Percentiles rank a stretch among this genome's conserved stretches.
These are phyloP conservation scores for Noctua janthe DNA, from an alignment of 2,888 invertebrate genomes.

Conservation along the genomic window DNA sequence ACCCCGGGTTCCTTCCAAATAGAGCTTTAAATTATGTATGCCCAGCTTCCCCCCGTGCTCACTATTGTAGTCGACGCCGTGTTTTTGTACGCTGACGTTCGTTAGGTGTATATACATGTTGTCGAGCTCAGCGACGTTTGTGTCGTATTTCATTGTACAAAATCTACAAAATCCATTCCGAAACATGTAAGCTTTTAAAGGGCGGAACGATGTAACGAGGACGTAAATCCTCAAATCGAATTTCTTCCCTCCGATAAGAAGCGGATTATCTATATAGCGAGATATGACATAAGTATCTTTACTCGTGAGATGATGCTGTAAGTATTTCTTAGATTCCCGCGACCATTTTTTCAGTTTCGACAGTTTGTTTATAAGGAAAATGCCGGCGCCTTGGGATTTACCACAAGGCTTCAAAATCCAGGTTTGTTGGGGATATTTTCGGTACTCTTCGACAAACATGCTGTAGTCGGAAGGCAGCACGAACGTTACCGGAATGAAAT, in stretches of 20 bases:
- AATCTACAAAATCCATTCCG: constrained; percentile 98
- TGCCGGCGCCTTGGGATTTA: constrained; percentile 97
- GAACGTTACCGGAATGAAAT: constrained; percentile 98
- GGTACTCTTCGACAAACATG: constrained; percentile 98
- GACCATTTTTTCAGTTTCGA: constrained; percentile 98
- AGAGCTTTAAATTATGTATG: constrained; percentile 96
- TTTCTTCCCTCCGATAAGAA: constrained; percentile 98
- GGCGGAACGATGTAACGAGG: constrained; percentile 97
- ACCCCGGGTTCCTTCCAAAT: constrained; percentile 97
- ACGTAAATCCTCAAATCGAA: constrained; percentile 98
- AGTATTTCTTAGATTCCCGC: constrained; percentile 95
- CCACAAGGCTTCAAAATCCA: constrained; percentile 99
- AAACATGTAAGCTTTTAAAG: constrained; percentile 97
- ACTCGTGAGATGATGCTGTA: constrained; percentile 93
- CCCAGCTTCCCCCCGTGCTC: constrained; percentile 98
- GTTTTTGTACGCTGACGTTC: constrained; percentile 98
- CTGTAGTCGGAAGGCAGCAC: constrained; percentile 98
- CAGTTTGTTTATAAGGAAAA: constrained; percentile 97
- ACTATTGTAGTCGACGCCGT: constrained; percentile 97
- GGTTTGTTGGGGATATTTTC: constrained; percentile 97
- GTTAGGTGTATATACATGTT: constrained; percentile 98
- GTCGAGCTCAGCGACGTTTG: constrained; percentile 95
- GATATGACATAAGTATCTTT: constrained; percentile 98
- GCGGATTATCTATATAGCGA: constrained; percentile 97
- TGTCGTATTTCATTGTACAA: constrained; percentile 98